Conservation (phyloP, 2,113 vertebrate species). For the Vulpes lagopus region DNA sequence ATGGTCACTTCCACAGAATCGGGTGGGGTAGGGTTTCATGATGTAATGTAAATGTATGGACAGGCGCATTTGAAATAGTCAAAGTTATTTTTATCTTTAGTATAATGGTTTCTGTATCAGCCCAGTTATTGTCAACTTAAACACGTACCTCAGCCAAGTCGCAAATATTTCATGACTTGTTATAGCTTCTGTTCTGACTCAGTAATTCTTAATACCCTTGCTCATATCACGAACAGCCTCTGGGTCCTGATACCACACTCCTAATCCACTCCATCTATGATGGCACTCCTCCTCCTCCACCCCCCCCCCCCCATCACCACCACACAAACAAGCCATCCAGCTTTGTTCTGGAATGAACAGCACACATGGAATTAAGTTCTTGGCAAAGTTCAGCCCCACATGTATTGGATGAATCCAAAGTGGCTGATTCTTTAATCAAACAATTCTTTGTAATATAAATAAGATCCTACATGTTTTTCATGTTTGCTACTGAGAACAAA, state of each 20-base stretch:
- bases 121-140: background rate
- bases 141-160: background rate
- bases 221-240: background rate
- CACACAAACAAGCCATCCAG: background rate
- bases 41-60: background rate
- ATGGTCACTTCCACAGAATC: background rate
- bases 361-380: background rate
- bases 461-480: background rate
- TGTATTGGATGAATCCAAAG: background rate
- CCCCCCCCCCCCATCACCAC: background rate
- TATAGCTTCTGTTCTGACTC: background rate
- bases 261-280: background rate
- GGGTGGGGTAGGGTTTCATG: background rate
- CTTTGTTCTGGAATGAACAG: background rate
- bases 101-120: too few relatives aligned
- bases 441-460: background rate
- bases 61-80: background rate
- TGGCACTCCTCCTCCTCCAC: background rate
- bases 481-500: background rate
- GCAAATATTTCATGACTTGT: background rate
- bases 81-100: background rate
- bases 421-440: background rate
- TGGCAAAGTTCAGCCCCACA: background rate
- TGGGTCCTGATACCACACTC: background rate
- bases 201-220: background rate